Conservation (phyloP, 2,113 vertebrate genomes). For the Clarias magur region DNA sequence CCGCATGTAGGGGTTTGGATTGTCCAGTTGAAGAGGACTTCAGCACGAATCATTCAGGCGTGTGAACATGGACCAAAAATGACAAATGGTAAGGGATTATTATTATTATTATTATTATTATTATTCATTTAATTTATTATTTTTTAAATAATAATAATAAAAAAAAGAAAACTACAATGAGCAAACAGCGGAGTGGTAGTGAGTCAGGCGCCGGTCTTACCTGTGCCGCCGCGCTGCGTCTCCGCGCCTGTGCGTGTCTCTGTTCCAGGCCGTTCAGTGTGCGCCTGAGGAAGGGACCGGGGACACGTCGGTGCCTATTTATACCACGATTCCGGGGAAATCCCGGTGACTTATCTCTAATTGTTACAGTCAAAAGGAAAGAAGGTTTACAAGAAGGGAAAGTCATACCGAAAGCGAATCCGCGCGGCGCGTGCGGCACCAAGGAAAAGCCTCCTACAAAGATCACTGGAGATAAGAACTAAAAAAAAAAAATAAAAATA, state of each 20-base stretch:
- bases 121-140: too few relatives aligned
- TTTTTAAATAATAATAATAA: background rate
- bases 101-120: background rate
- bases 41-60: constrained; percentile 49
- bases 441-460: background rate
- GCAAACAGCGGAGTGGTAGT: too few relatives aligned
- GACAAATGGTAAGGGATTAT: constrained; percentile 54
- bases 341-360: constrained; percentile 41
- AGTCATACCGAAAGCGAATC: constrained; percentile 52
- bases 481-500: background rate
- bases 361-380: constrained; percentile 52
- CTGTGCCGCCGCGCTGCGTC: background rate
- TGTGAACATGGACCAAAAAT: constrained; percentile 59
- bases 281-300: background rate
- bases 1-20: background rate
- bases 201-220: background rate
- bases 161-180: background rate
- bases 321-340: constrained; percentile 41
- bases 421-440: background rate
- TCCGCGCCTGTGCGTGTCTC: background rate
- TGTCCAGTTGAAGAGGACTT: background rate
- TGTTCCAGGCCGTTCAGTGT: background rate
- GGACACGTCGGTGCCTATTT: constrained; percentile 33
- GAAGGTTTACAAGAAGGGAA: constrained; percentile 47
- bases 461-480: background rate